Evolutionary conservation across 2,888 invertebrate genomes (phyloP).

Genomic region (Apeira syringaria): DNA sequence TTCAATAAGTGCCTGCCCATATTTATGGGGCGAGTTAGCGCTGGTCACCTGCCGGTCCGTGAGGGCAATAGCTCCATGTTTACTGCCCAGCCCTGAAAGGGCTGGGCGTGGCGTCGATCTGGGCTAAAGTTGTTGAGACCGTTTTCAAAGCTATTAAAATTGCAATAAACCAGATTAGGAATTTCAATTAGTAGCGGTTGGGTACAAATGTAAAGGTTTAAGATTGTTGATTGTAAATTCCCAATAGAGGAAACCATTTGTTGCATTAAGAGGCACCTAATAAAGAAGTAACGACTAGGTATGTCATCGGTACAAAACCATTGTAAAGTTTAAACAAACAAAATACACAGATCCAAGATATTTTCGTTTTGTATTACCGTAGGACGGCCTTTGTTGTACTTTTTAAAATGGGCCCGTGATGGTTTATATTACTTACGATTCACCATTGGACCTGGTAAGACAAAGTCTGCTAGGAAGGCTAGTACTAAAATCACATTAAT

Average conservation of each 20-base stretch:
- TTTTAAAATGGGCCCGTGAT: too few species aligned
- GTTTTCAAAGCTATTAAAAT: slow-evolving; percentile 18
- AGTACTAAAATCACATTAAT: too few species aligned
- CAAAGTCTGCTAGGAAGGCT: too few species aligned
- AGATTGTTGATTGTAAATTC: background rate
- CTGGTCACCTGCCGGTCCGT: slow-evolving; percentile 32
- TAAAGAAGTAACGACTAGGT: too few species aligned
- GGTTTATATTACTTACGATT: too few species aligned
- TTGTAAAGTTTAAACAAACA: too few species aligned
- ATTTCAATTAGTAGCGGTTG: slow-evolving; percentile 16
- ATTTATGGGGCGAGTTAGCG: slow-evolving; percentile 43
- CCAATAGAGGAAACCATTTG: background rate
- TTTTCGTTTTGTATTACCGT: too few species aligned
- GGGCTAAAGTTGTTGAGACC: slow-evolving; percentile 22
- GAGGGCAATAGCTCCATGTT: slow-evolving; percentile 39
- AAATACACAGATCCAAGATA: too few species aligned
- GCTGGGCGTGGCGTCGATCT: slow-evolving; percentile 23
- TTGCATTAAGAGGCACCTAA: too few species aligned
- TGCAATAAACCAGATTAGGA: slow-evolving; percentile 17
- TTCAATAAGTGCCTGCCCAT: slow-evolving; percentile 13
- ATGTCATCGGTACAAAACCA: too few species aligned
- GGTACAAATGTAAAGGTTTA: background rate
- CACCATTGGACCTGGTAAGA: too few species aligned
- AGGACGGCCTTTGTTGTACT: too few species aligned
- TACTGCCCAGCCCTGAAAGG: slow-evolving; percentile 25